Evolutionary conservation across 2,888 invertebrate species (phyloP).

Genomic region (Adelphocoris suturalis): DNA sequence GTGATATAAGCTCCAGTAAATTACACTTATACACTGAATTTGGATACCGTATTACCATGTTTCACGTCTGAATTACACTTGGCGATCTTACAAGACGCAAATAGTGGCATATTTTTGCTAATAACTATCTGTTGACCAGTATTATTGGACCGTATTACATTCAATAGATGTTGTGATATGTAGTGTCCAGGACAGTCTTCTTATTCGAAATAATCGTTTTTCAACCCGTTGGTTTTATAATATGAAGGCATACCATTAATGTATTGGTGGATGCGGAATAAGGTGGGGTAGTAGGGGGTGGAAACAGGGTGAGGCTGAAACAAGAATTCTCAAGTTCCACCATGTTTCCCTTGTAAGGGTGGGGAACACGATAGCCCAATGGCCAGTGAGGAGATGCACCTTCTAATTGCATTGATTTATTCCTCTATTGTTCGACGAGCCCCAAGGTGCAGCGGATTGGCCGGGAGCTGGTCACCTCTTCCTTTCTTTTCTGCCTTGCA

Average conservation of each 20-base stretch:
- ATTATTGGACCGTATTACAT: too few relatives aligned
- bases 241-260: not conserved
- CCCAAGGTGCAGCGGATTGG: conserved; percentile 69
- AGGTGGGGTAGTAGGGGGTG: not conserved
- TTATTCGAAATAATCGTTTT: too few relatives aligned
- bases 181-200: too few relatives aligned
- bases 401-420: conserved; percentile 96
- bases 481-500: conserved; percentile 75
- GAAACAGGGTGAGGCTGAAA: conserved; percentile 27
- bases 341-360: conserved; percentile 49
- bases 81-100: too few relatives aligned
- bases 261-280: not conserved
- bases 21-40: too few relatives aligned
- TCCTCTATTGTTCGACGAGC: conserved; percentile 89
- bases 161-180: too few relatives aligned
- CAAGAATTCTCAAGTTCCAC: conserved; percentile 52
- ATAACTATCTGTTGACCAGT: too few relatives aligned
- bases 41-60: too few relatives aligned
- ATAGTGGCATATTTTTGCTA: too few relatives aligned
- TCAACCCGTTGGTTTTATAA: too few relatives aligned
- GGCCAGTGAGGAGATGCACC: conserved; percentile 70
- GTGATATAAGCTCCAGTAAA: too few relatives aligned
- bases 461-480: conserved; percentile 68
- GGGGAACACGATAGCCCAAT: conserved; percentile 70
- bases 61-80: too few relatives aligned